Conservation (phyloP, 2,797 vertebrate species). For the Sebastes minor region DNA sequence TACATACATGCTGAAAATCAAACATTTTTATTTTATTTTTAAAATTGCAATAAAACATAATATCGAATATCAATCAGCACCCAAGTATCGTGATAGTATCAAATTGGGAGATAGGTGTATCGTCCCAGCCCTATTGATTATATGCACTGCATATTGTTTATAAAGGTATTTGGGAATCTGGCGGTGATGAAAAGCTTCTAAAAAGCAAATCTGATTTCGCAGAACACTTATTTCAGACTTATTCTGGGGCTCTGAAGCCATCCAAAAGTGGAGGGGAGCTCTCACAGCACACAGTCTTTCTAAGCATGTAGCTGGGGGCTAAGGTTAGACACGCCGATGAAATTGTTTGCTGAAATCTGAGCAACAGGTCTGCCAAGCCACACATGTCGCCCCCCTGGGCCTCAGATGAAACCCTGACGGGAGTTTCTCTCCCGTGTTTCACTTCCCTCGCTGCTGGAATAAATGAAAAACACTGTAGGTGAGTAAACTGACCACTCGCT, state of each 20-base stretch:
- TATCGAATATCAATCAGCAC: too few species aligned
- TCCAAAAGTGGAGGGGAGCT: conserved; percentile 2
- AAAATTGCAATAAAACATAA: too few species aligned
- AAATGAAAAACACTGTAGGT: conserved; percentile 2
- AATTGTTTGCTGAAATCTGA: conserved; percentile 16
- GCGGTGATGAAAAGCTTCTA: background rate
- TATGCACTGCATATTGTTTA: background rate
- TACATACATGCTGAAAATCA: too few species aligned
- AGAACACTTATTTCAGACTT: conserved; percentile 18
- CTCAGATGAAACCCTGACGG: conserved; percentile 7
- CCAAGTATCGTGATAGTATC: too few species aligned
- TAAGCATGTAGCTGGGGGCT: conserved; percentile 14
- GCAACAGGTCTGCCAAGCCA: conserved; percentile 31
- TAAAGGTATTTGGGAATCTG: background rate
- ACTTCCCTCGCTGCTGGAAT: background rate
- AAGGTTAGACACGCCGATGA: conserved; percentile 21
- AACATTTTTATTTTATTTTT: too few species aligned
- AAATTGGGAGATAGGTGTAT: too few species aligned
- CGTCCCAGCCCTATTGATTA: rapidly evolving
- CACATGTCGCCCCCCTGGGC: conserved; percentile 20
- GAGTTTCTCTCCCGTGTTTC: conserved; percentile 7
- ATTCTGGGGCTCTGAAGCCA: conserved; percentile 15
- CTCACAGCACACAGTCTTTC: conserved; percentile 1
- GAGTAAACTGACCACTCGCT: background rate
- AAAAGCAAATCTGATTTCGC: conserved; percentile 9